Evolutionary conservation across 2,888 invertebrate species (phyloP).

Genomic region (Andrena bicolor): DNA sequence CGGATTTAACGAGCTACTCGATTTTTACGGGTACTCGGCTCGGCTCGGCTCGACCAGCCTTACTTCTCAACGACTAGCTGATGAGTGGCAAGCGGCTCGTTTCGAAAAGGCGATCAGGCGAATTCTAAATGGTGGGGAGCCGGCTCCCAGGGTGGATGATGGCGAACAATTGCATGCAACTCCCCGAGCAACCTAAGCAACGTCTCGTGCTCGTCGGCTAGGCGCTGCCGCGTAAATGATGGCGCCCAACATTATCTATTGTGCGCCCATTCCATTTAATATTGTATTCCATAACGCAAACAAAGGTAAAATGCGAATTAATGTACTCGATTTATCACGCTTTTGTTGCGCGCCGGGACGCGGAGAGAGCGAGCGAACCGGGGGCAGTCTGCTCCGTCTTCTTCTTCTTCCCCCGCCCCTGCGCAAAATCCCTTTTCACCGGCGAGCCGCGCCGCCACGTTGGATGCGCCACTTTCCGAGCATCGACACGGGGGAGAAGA

Average conservation of each 20-base stretch:
- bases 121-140: constrained; percentile 2
- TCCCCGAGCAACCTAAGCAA: constrained; percentile 67
- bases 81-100: constrained; percentile 27
- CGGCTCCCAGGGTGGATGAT: constrained; percentile 38
- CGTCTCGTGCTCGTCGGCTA: constrained; percentile 70
- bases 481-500: constrained; percentile 69
- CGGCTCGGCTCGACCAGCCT: too few species aligned
- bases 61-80: constrained; percentile 41
- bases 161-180: constrained; percentile 61
- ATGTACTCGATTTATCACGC: constrained; percentile 85
- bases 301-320: constrained; percentile 85
- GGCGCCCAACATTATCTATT: constrained; percentile 84
- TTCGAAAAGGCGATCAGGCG: constrained; percentile 43
- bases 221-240: constrained; percentile 79
- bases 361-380: constrained; percentile 66
- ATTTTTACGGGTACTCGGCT: too few species aligned
- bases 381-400: constrained; percentile 59
- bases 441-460: constrained; percentile 48
- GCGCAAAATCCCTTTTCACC: constrained; percentile 5
- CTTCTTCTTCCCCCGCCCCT: constrained; percentile 43
- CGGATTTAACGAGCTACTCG: too few species aligned
- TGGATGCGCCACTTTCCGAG: constrained; percentile 73
- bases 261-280: constrained; percentile 84
- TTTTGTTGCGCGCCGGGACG: constrained; percentile 82
- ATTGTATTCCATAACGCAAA: constrained; percentile 85